These are phyloP conservation scores for Hydriomena furcata DNA, from an alignment of 2,888 invertebrate species.

Conservation along the genomic window DNA sequence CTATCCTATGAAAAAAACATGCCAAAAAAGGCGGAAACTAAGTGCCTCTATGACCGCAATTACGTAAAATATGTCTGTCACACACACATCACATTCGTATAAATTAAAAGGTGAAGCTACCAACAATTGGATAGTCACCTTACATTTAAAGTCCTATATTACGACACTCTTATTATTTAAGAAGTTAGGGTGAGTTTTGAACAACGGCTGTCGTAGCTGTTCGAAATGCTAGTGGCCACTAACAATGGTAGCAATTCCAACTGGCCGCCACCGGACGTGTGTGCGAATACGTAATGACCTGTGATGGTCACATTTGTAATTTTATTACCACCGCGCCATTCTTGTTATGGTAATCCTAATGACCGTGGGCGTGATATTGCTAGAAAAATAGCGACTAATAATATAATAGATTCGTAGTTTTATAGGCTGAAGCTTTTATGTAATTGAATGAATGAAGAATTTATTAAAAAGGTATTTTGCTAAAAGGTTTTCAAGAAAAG, in stretches of 20 bases:
- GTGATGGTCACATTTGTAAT: conserved; percentile 68
- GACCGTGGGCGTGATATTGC: conserved; percentile 45
- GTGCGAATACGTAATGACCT: conserved; percentile 67
- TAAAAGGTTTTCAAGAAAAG: not conserved
- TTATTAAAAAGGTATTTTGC: not conserved
- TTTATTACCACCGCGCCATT: conserved; percentile 62
- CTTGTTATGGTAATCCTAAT: conserved; percentile 64
- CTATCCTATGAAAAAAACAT: too few relatives aligned
- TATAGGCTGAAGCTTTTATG: conserved; percentile 6
- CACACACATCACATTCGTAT: too few relatives aligned
- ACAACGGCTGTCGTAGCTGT: conserved; percentile 7
- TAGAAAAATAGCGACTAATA: conserved; percentile 24
- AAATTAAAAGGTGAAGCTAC: not conserved
- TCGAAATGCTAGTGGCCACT: conserved; percentile 32
- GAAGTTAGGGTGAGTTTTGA: conserved; percentile 4
- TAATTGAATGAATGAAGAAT: conserved; percentile 3
- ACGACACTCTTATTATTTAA: not conserved
- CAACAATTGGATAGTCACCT: not conserved
- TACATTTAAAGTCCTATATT: not conserved
- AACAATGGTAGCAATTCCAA: conserved; percentile 56
- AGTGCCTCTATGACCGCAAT: too few relatives aligned
- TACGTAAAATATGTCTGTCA: not conserved
- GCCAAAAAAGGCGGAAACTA: too few relatives aligned
- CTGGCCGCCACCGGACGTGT: conserved; percentile 57
- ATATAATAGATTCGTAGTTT: conserved; percentile 7